Conservation (phyloP, 2,797 vertebrate genomes). For the Semotilus atromaculatus region DNA sequence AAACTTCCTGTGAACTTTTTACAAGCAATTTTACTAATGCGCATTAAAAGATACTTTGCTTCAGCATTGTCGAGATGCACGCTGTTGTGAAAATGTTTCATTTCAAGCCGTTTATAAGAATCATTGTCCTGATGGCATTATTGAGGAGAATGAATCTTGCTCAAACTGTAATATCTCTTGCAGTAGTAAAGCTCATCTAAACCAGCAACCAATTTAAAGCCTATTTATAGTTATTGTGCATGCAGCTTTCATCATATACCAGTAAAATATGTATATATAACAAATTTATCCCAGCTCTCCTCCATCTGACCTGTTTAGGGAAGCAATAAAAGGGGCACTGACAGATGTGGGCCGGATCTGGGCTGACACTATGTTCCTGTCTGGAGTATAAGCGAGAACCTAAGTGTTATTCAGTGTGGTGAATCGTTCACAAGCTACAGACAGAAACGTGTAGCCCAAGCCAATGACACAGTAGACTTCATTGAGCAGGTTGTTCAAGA, state of each 20-base stretch:
- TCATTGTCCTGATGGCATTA: not conserved
- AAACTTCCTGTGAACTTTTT: slow-evolving; percentile 74
- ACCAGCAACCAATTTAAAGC: too few species aligned
- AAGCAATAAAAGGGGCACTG: not conserved
- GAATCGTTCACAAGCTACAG: not conserved
- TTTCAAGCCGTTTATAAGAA: not conserved
- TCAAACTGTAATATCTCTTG: not conserved
- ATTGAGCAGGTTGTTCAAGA: not conserved
- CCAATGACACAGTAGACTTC: not conserved
- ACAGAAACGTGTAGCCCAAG: not conserved
- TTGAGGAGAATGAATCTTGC: not conserved
- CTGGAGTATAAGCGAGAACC: not conserved
- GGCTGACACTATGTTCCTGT: too few species aligned
- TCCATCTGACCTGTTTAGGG: not conserved
- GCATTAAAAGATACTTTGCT: slow-evolving; percentile 55
- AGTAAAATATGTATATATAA: too few species aligned
- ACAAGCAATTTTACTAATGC: slow-evolving; percentile 64
- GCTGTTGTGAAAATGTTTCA: not conserved
- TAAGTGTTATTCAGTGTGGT: not conserved
- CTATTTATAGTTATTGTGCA: not conserved
- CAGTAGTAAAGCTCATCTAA: not conserved
- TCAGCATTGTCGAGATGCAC: slow-evolving; percentile 3
- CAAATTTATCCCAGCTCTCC: not conserved
- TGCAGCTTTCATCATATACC: not conserved
- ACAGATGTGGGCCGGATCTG: too few species aligned